Conservation (phyloP, 2,113 vertebrate species). For the Odobenus rosmarus region DNA sequence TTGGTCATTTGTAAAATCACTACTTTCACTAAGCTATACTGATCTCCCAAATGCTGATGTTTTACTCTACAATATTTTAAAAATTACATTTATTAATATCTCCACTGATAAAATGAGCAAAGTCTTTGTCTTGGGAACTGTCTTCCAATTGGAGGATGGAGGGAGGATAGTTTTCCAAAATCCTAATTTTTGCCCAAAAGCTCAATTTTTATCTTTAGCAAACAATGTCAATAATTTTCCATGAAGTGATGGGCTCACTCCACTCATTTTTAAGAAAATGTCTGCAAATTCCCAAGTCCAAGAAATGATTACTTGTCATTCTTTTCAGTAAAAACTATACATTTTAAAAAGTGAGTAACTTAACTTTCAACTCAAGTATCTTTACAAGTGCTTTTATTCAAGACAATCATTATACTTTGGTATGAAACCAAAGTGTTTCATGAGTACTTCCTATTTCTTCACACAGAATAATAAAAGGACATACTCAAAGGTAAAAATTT, state of each 20-base stretch:
- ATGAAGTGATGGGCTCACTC: background rate
- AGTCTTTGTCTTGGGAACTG: background rate
- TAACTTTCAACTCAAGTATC: background rate
- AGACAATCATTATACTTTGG: background rate
- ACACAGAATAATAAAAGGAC: background rate
- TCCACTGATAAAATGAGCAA: background rate
- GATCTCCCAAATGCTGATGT: background rate
- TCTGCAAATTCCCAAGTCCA: background rate
- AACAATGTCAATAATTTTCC: slow-evolving; percentile 8
- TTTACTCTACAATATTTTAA: background rate
- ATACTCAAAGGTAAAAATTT: background rate
- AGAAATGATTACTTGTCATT: background rate
- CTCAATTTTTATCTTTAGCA: background rate
- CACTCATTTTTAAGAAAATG: background rate
- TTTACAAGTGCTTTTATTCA: background rate
- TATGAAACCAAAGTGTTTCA: background rate
- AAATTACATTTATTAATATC: background rate
- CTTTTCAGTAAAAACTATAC: background rate
- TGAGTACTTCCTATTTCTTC: background rate
- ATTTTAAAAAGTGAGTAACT: background rate
- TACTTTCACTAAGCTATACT: background rate
- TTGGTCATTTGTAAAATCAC: background rate
- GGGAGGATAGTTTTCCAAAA: background rate
- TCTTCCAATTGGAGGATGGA: no score
- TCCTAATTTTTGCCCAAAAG: background rate